phyloP scores from a whole-genome alignment of 2,797 vertebrate species.

The Poecilia wingei region DNA sequence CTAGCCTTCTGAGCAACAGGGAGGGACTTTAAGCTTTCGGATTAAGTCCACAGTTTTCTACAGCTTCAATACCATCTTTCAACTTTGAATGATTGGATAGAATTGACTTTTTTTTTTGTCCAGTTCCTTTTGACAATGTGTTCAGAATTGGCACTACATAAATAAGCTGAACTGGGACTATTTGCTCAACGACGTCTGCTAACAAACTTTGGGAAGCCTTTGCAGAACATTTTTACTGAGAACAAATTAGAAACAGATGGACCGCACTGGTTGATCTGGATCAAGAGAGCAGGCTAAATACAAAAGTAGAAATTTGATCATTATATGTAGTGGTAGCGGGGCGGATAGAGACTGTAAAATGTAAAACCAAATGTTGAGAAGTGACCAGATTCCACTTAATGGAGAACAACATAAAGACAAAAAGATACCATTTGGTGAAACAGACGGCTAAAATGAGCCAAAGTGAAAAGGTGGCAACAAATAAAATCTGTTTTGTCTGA shows the following conservation, averaged over 20 bases:
- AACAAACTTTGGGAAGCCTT: neutral
- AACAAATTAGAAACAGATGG: neutral
- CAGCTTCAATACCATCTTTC: too few relatives aligned
- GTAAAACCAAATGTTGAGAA: neutral
- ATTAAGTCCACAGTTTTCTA: too few relatives aligned
- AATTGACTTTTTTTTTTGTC: too few relatives aligned
- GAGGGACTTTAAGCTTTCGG: too few relatives aligned
- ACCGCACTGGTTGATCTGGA: neutral
- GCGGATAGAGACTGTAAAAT: neutral
- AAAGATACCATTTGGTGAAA: neutral
- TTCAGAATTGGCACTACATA: too few relatives aligned
- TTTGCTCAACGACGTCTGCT: neutral
- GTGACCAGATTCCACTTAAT: neutral
- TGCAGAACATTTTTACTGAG: neutral
- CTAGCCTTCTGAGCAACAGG: too few relatives aligned
- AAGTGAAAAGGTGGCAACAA: constrained; percentile 32
- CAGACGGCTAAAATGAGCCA: constrained; percentile 28
- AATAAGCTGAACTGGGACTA: too few relatives aligned
- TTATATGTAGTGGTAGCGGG: neutral
- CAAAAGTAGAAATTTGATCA: neutral
- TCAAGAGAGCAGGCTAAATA: neutral
- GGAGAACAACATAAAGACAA: too few relatives aligned
- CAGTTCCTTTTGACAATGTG: too few relatives aligned
- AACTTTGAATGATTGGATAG: too few relatives aligned
- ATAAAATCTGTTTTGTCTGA: constrained; percentile 11